Conservation (phyloP, 2,113 vertebrate species). For the Coturnix japonica region DNA sequence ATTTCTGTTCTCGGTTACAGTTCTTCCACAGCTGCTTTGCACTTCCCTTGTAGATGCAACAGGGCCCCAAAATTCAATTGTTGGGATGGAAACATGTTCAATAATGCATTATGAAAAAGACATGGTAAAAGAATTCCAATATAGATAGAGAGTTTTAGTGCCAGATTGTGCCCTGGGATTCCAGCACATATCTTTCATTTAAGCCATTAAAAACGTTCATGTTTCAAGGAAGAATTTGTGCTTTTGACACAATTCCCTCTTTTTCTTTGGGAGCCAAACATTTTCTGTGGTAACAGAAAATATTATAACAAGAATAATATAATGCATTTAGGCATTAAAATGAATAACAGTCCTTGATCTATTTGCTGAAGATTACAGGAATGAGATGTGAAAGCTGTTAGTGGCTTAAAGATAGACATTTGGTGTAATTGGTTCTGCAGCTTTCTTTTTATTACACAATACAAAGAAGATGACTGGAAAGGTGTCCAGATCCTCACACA, state of each 20-base stretch:
- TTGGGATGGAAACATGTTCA: constrained; percentile 45
- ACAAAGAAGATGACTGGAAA: not conserved
- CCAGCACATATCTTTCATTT: constrained; percentile 43
- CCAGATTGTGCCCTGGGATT: constrained; percentile 45
- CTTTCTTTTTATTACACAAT: not conserved
- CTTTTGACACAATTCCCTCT: constrained; percentile 53
- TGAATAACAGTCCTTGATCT: constrained; percentile 66
- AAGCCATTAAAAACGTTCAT: constrained; percentile 37
- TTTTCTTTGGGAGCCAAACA: constrained; percentile 49
- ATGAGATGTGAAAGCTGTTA: constrained; percentile 45
- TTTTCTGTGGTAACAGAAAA: constrained; percentile 64
- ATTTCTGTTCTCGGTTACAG: not conserved
- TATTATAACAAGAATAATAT: constrained; percentile 57
- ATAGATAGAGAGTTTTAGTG: constrained; percentile 19
- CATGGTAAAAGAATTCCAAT: constrained; percentile 50
- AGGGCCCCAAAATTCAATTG: constrained; percentile 46
- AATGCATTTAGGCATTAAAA: constrained; percentile 64
- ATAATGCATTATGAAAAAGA: constrained; percentile 57
- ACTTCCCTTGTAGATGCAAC: constrained; percentile 29
- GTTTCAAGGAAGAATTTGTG: constrained; percentile 53
- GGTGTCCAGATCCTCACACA: not conserved
- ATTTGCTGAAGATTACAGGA: constrained; percentile 45
- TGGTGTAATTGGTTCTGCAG: not conserved
- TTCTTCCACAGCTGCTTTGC: constrained; percentile 23
- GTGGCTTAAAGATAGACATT: constrained; percentile 25